Conservation (phyloP, 2,113 vertebrate genomes). For the Mus pahari region DNA sequence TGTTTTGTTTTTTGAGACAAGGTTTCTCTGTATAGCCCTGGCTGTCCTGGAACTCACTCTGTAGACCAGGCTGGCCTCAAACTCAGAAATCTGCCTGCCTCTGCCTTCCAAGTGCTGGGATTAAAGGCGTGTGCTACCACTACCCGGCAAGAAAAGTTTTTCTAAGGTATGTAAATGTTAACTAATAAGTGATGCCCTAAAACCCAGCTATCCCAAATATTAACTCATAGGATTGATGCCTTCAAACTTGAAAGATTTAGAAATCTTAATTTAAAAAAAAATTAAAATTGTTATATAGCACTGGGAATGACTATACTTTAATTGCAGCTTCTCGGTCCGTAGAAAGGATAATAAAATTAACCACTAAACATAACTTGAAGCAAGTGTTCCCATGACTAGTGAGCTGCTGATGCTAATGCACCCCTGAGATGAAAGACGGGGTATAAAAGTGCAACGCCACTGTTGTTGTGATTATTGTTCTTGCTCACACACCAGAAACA, state of each 20-base stretch:
- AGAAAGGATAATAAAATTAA: conserved; percentile 45
- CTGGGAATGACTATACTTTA: neutral
- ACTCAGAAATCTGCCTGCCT: neutral
- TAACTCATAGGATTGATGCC: neutral
- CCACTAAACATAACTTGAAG: neutral
- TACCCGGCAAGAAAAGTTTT: neutral
- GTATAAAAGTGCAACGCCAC: neutral
- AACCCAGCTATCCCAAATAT: neutral
- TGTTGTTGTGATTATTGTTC: neutral
- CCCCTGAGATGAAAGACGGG: neutral
- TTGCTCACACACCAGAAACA: neutral
- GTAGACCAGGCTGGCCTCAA: neutral
- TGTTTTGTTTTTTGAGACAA: no score
- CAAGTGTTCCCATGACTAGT: neutral
- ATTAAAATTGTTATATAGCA: neutral
- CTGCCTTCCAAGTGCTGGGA: neutral
- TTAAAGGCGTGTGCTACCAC: neutral
- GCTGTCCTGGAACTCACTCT: no score
- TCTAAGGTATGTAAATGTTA: neutral
- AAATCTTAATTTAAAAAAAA: neutral
- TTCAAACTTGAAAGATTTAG: neutral
- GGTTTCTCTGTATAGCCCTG: no score
- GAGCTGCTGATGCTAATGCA: neutral
- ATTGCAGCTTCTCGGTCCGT: neutral
- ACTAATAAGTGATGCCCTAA: conserved; percentile 7